A percentile compares a stretch with the other conserved stretches of the same genome.
Evolutionary conservation across 2,888 invertebrate genomes (phyloP).

Genomic region (Callosobruchus maculatus): DNA sequence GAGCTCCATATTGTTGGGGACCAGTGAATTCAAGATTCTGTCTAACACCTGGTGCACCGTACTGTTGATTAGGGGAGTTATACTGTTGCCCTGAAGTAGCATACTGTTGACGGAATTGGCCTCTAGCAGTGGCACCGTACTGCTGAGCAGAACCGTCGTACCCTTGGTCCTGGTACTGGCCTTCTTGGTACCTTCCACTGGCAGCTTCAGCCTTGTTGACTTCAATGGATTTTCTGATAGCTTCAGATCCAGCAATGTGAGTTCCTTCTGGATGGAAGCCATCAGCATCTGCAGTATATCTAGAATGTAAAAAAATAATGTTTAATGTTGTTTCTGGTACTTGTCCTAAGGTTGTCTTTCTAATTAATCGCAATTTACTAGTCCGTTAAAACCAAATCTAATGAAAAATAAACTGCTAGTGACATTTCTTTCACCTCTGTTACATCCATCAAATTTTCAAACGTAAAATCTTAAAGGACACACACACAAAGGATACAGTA

Average conservation of each 20-base stretch:
- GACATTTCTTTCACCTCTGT: too few species aligned
- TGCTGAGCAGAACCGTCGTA: background rate
- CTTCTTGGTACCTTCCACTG: constrained; percentile 24
- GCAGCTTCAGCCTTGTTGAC: constrained; percentile 26
- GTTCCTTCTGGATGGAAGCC: constrained; percentile 57
- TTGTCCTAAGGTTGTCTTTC: too few species aligned
- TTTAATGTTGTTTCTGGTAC: too few species aligned
- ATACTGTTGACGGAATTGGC: background rate
- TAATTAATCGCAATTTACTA: too few species aligned
- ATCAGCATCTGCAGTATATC: constrained; percentile 56
- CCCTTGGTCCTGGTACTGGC: constrained; percentile 11
- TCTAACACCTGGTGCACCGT: background rate
- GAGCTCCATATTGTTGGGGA: background rate
- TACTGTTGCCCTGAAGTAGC: background rate
- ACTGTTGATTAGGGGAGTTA: constrained; percentile 1
- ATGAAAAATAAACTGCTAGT: too few species aligned
- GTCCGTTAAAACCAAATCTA: too few species aligned
- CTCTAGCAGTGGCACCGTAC: background rate
- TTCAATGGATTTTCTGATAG: constrained; percentile 47
- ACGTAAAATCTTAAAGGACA: too few species aligned
- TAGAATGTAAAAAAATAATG: background rate
- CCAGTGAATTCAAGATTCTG: background rate
- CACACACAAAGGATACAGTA: too few species aligned
- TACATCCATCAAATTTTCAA: too few species aligned
- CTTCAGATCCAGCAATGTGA: constrained; percentile 57